These are phyloP conservation scores for Mallotus villosus DNA, from an alignment of 2,797 vertebrate species.

Conservation along the genomic window DNA sequence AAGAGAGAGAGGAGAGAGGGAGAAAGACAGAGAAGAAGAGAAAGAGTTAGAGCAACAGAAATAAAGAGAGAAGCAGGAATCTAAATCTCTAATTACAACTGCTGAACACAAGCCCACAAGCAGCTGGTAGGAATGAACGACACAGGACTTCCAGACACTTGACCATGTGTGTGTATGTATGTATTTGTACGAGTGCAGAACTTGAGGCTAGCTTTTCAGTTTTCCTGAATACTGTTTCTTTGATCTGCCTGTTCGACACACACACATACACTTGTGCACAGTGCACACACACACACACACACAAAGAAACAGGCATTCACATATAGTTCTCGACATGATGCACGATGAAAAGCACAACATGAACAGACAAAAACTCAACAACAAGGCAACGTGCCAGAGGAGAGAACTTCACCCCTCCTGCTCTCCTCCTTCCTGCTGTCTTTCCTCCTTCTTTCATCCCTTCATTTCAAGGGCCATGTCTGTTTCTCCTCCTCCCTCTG, in stretches of 20 bases:
- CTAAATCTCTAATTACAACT: slow-evolving; percentile 65
- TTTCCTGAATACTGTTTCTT: slow-evolving; percentile 43
- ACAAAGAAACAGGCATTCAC: not conserved
- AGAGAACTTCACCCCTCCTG: not conserved
- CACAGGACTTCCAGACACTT: slow-evolving; percentile 45
- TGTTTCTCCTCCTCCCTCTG: slow-evolving; percentile 19
- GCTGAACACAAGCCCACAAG: slow-evolving; percentile 58
- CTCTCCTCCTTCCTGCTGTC: slow-evolving; percentile 8
- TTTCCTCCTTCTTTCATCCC: slow-evolving; percentile 16
- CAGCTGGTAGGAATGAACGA: slow-evolving; percentile 65
- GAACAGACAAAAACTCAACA: slow-evolving; percentile 25
- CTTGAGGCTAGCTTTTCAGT: slow-evolving; percentile 22
- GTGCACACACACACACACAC: slow-evolving; percentile 4
- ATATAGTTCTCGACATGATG: not conserved
- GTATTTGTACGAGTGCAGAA: slow-evolving; percentile 21
- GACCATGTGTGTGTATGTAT: slow-evolving; percentile 14
- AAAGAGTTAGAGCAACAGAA: slow-evolving; percentile 15
- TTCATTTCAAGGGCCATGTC: not conserved
- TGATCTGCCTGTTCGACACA: slow-evolving; percentile 28
- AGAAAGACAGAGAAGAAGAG: slow-evolving; percentile 29
- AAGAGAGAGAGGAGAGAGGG: slow-evolving; percentile 22
- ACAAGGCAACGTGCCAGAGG: slow-evolving; percentile 22
- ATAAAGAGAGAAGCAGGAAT: slow-evolving; percentile 35
- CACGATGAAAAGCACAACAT: slow-evolving; percentile 27
- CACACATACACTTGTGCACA: slow-evolving; percentile 1